Base-by-base conservation (phyloP, 2,888 invertebrate species). In the Argynnis bischoffii region DNA sequence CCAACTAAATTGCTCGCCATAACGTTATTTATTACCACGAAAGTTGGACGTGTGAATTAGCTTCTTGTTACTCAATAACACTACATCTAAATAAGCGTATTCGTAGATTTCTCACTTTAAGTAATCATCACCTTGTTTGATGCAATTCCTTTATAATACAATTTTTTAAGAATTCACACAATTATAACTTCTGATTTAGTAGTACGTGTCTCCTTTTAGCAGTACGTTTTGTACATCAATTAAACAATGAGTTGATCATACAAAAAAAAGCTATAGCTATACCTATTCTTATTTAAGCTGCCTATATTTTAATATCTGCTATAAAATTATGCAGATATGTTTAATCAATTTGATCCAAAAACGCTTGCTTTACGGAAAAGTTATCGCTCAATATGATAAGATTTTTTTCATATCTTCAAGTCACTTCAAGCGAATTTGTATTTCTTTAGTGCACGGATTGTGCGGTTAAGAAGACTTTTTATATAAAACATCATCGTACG, bases 1-100 rank as follows among this genome's bases (percentile, higher is more conserved):
- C 72, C 73, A 77, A 75, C 74, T 73, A 75, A 74, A 74, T 75
- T 74, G 76, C 73, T 64, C 55, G 55, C 65, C 70, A 64, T 67
- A 69, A 70, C 56, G 64, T 69, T 75, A 75, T 76, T 76, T 74
- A 73, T 72, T 71, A 67, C 61, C 69, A 63, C 68, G 67, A 74
- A 74, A 72, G 72, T 74, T 70, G 70, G 64, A 63, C 72, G 74
- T 73, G 74, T 70, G 75, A 75, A 74, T 72, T 71, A 71, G 71
- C 70, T 64, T 60, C 57, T 66, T 60, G 67, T 73, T 75, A 68
- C 66, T 48, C 66, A 74, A 74, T 69, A 69, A 64, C 65, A 65
- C 54, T 15, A 53, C 50, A 61, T 64, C 41, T 50, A 55, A 48
- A 64, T 50, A 50, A 64, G 64, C 64, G 56, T 6, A 57, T 69